These are phyloP conservation scores for Microtus montanus DNA, from an alignment of 2,113 vertebrate genomes.

Conservation along the genomic window DNA sequence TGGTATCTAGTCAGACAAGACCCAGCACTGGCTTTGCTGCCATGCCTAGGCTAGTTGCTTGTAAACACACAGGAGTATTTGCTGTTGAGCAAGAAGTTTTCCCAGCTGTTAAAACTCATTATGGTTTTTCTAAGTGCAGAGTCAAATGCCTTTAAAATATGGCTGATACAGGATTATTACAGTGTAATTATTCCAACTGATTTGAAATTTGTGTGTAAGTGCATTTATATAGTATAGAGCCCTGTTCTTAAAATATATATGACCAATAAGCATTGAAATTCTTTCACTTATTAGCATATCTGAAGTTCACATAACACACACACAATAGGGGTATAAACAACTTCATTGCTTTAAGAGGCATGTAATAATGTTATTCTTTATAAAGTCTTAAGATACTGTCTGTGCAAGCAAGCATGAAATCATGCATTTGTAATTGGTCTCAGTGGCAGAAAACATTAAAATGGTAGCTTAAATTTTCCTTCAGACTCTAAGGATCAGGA, in stretches of 20 bases:
- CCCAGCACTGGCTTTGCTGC: neutral
- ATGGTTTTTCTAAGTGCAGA: neutral
- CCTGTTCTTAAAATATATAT: constrained; percentile 26
- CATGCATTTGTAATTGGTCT: neutral
- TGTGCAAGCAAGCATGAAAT: neutral
- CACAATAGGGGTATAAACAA: neutral
- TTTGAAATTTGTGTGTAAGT: constrained; percentile 40
- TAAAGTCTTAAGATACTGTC: constrained; percentile 16
- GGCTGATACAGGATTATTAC: neutral
- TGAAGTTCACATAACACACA: neutral
- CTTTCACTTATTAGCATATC: constrained; percentile 28
- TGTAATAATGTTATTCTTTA: neutral
- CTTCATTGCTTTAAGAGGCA: constrained; percentile 21
- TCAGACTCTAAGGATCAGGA: constrained; percentile 9
- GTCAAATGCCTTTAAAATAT: constrained; percentile 35
- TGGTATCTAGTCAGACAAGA: neutral
- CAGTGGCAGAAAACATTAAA: neutral
- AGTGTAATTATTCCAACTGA: constrained; percentile 31
- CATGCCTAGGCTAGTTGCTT: neutral
- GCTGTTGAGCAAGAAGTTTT: constrained; percentile 4
- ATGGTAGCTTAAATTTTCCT: neutral
- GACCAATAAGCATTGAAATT: constrained; percentile 38
- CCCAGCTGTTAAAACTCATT: constrained; percentile 42
- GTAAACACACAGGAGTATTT: neutral
- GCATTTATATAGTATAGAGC: constrained; percentile 24